A percentile compares a stretch with the other conserved stretches of the same genome.
These are phyloP conservation scores for Spilosoma lubricipeda DNA, from an alignment of 2,888 invertebrate genomes.

Conservation along the genomic window DNA sequence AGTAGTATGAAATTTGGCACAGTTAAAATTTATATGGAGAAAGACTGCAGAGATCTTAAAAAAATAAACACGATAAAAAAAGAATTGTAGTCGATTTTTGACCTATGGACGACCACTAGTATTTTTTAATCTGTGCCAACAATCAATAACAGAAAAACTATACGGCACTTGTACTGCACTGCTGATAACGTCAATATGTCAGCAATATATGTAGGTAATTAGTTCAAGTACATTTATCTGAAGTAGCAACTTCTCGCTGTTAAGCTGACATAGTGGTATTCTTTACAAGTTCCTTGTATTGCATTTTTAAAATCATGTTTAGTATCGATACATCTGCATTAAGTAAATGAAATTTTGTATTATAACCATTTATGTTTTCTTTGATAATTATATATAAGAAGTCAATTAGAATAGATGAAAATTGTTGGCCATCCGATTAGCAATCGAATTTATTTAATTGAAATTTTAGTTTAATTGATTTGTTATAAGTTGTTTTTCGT, in stretches of 20 bases:
- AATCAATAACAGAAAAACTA: background rate
- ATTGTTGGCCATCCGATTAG: background rate
- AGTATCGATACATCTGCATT: background rate
- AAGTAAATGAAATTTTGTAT: background rate
- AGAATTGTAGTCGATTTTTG: too few relatives aligned
- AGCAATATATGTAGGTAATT: slow-evolving; percentile 20
- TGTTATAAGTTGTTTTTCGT: background rate
- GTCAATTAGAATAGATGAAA: background rate
- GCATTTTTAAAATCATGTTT: background rate
- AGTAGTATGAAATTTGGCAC: too few relatives aligned
- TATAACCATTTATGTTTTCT: background rate
- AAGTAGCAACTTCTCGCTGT: background rate
- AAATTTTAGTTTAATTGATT: background rate
- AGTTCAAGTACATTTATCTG: slow-evolving; percentile 18
- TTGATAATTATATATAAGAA: background rate
- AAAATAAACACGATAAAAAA: too few relatives aligned
- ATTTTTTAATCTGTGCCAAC: background rate
- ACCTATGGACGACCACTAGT: too few relatives aligned
- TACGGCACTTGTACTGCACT: background rate
- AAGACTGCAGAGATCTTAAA: too few relatives aligned
- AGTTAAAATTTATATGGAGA: too few relatives aligned
- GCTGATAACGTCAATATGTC: background rate
- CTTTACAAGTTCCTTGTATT: background rate
- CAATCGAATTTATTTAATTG: background rate
- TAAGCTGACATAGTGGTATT: background rate